These are phyloP conservation scores for Tinamus guttatus DNA, from an alignment of 2,113 vertebrate species.

Conservation along the genomic window DNA sequence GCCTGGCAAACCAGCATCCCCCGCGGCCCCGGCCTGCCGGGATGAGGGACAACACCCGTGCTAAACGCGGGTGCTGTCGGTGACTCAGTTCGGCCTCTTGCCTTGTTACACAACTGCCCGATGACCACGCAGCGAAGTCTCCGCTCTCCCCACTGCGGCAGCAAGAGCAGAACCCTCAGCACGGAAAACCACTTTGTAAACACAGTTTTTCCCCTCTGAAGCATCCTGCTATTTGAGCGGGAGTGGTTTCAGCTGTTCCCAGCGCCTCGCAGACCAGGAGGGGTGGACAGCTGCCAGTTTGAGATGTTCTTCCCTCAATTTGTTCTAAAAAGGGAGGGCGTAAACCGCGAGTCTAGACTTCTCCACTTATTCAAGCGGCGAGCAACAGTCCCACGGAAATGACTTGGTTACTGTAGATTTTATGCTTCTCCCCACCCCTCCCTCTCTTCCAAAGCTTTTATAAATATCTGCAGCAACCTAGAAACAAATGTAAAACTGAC, in stretches of 20 bases:
- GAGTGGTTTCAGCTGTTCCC: constrained; percentile 31
- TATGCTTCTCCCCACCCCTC: constrained; percentile 68
- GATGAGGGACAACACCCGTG: fast-evolving
- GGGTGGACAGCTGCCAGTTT: constrained; percentile 51
- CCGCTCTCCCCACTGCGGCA: background rate
- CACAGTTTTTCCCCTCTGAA: constrained; percentile 35
- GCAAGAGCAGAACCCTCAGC: background rate
- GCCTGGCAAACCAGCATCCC: background rate
- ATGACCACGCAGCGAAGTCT: fast-evolving
- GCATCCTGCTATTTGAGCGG: constrained; percentile 45
- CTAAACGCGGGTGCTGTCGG: background rate
- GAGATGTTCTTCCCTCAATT: constrained; percentile 67
- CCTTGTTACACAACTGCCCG: background rate
- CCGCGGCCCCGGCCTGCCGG: fast-evolving
- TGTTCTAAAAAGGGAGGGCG: constrained; percentile 66
- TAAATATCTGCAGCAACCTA: constrained; percentile 77
- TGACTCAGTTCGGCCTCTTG: background rate
- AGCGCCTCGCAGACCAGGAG: background rate
- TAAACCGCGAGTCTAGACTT: constrained; percentile 63
- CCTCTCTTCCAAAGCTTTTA: constrained; percentile 65
- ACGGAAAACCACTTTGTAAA: constrained; percentile 1
- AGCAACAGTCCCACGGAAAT: constrained; percentile 69
- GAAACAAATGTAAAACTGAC: constrained; percentile 75
- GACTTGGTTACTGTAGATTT: constrained; percentile 68
- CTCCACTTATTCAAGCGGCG: constrained; percentile 64